A percentile compares a stretch with the other conserved stretches of the same genome.
Conservation (phyloP, 2,888 invertebrate species). For the Keiferia lycopersicella region DNA sequence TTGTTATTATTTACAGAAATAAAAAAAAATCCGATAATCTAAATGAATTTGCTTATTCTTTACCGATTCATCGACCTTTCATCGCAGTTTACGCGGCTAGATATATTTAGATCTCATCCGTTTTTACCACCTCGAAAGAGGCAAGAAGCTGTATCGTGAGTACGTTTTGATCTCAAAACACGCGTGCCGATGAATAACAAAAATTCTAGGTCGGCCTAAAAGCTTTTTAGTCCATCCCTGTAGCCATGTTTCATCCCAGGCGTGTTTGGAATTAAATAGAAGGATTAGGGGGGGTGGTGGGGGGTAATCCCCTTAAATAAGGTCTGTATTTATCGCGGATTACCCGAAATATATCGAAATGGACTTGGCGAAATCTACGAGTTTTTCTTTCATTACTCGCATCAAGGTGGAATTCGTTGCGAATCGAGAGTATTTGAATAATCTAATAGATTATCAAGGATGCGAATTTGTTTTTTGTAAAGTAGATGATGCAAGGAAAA, state of each 20-base stretch:
- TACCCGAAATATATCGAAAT: slow-evolving; percentile 24
- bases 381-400: slow-evolving; percentile 2
- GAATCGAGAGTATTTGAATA: not conserved
- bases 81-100: no score
- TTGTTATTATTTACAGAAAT: no score
- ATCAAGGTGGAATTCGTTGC: not conserved
- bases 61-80: no score
- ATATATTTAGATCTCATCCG: not conserved
- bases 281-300: slow-evolving; percentile 22
- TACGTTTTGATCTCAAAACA: slow-evolving; percentile 3
- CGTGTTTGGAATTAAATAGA: slow-evolving; percentile 28
- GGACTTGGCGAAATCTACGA: slow-evolving; percentile 6
- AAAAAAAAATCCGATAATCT: no score
- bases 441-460: not conserved
- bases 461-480: not conserved
- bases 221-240: slow-evolving; percentile 9
- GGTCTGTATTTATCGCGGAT: slow-evolving; percentile 26
- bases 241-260: slow-evolving; percentile 19
- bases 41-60: no score
- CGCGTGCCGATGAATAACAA: slow-evolving; percentile 10
- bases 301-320: slow-evolving; percentile 28
- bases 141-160: not conserved
- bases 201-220: not conserved
- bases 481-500: not conserved
- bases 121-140: not conserved